These are phyloP conservation scores for Agrypnus murinus DNA, from an alignment of 2,888 invertebrate species.

Conservation along the genomic window DNA sequence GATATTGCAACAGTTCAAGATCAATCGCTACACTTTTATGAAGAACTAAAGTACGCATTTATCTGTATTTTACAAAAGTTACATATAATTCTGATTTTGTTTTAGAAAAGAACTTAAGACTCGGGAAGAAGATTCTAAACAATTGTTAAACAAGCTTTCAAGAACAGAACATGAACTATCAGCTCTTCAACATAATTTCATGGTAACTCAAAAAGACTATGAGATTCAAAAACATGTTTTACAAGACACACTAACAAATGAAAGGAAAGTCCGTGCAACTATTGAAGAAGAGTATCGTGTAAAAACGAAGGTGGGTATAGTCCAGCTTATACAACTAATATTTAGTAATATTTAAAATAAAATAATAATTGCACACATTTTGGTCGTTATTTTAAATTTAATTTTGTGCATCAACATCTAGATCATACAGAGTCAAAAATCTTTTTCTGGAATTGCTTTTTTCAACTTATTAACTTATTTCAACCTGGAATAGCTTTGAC, in stretches of 20 bases:
- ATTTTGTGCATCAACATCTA: too few relatives aligned
- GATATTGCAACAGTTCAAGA: constrained; percentile 56
- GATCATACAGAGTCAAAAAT: too few relatives aligned
- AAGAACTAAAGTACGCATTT: constrained; percentile 64
- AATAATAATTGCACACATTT: too few relatives aligned
- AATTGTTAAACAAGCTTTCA: constrained; percentile 72
- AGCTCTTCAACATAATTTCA: constrained; percentile 66
- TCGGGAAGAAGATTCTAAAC: constrained; percentile 69
- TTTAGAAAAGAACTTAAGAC: constrained; percentile 69
- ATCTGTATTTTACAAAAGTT: background rate
- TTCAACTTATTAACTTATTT: too few relatives aligned
- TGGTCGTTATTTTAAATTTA: too few relatives aligned
- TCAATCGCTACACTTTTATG: constrained; percentile 57
- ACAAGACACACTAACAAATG: constrained; percentile 68
- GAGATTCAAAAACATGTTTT: constrained; percentile 67
- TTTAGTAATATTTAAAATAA: background rate
- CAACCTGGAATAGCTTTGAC: too few relatives aligned
- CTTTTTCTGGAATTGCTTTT: too few relatives aligned
- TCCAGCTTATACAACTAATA: too few relatives aligned
- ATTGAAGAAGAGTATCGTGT: constrained; percentile 70
- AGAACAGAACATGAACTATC: constrained; percentile 71
- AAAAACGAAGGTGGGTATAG: constrained; percentile 62
- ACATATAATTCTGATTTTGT: constrained; percentile 36
- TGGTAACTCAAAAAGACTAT: constrained; percentile 68
- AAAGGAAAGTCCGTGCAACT: constrained; percentile 69